Conservation (phyloP, 2,888 invertebrate species). For the Drosophila gaucha region DNA sequence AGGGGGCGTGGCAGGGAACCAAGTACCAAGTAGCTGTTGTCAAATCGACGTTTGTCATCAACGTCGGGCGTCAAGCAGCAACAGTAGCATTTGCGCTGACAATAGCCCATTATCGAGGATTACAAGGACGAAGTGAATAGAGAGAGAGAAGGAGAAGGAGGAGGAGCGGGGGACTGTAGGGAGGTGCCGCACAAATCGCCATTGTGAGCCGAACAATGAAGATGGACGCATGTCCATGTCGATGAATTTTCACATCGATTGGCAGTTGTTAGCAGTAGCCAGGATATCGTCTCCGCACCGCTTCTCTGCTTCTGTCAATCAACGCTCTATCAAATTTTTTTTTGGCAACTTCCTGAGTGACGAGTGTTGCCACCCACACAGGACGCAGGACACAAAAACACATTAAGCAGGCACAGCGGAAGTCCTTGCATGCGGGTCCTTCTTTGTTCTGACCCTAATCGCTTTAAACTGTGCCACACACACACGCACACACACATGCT, state of each 20-base stretch:
- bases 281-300: neutral
- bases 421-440: slow-evolving; percentile 68
- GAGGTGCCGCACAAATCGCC: slow-evolving; percentile 47
- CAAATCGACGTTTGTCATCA: slow-evolving; percentile 15
- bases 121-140: slow-evolving; percentile 49
- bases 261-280: slow-evolving; percentile 44
- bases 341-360: slow-evolving; percentile 67
- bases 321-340: slow-evolving; percentile 72
- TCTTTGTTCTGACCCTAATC: slow-evolving; percentile 73
- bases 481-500: slow-evolving; percentile 12
- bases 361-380: slow-evolving; percentile 56
- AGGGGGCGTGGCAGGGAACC: neutral
- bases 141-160: neutral
- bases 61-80: slow-evolving; percentile 55
- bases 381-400: slow-evolving; percentile 28
- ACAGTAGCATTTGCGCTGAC: slow-evolving; percentile 55
- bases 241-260: slow-evolving; percentile 60
- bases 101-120: slow-evolving; percentile 75
- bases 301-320: slow-evolving; percentile 61
- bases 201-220: slow-evolving; percentile 64
- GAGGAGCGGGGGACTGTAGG: neutral
- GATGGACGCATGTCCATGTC: slow-evolving; percentile 52
- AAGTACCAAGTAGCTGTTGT: slow-evolving; percentile 41
- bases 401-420: slow-evolving; percentile 51
- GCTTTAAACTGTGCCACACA: slow-evolving; percentile 70